phyloP scores from a whole-genome alignment of 2,888 invertebrate species.

The Spodoptera exigua region DNA sequence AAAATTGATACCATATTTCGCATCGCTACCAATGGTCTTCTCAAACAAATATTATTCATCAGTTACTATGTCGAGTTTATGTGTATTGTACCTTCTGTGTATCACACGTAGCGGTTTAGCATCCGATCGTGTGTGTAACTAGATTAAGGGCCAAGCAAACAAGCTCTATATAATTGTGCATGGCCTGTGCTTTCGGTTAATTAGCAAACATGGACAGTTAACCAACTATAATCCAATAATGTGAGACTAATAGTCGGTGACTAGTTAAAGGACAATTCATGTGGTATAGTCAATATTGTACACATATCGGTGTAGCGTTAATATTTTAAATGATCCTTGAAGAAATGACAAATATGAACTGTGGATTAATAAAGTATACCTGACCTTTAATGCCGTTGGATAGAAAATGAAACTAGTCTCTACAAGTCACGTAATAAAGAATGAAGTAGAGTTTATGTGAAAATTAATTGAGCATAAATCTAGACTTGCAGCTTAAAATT shows the following conservation, averaged over 20 bases:
- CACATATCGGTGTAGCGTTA: neutral
- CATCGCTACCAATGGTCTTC: too few relatives aligned
- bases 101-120: constrained; percentile 12
- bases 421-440: too few relatives aligned
- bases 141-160: constrained; percentile 56
- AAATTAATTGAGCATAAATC: neutral
- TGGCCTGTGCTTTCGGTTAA: constrained; percentile 50
- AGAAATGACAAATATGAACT: neutral
- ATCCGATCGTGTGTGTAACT: constrained; percentile 57
- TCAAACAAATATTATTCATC: too few relatives aligned
- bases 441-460: too few relatives aligned
- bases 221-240: constrained; percentile 43
- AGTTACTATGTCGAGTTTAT: neutral
- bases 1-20: too few relatives aligned
- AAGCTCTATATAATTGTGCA: constrained; percentile 56
- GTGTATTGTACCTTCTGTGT: constrained; percentile 11
- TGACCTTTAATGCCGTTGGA: too few relatives aligned
- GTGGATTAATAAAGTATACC: neutral
- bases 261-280: constrained; percentile 19
- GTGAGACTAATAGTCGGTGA: constrained; percentile 34
- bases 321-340: too few relatives aligned
- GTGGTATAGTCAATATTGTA: neutral
- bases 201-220: constrained; percentile 53
- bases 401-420: too few relatives aligned
- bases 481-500: neutral